Base-by-base conservation (phyloP, 92 coral and sea anemone genomes). In the Muricea muricata region DNA sequence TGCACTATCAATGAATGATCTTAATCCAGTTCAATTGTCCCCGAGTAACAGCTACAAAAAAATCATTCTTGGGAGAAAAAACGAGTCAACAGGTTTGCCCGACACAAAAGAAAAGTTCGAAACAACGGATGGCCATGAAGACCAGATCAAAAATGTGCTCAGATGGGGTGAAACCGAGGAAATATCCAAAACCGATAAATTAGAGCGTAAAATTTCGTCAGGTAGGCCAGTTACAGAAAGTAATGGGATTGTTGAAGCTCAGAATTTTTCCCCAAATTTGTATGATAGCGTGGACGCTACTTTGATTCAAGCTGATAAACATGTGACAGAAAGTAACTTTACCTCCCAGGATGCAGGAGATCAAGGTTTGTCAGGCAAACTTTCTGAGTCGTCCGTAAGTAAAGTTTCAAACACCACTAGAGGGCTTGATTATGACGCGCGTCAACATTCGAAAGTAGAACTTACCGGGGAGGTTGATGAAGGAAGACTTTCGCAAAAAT, bases 1-100 rank as follows among this genome's bases (percentile, higher is more conserved):
- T 72, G 56, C 14, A n/a, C 40, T 71, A n/a, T 37, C 54, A 17
- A 41, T 72, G 31, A 72, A 72, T 2, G 24, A 39, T 72, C 78
- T 72, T 42, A 20, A 39, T 42, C 24, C 25, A 13, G 55, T 23
- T 72, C 56, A 41, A 15, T 0, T 46, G 42, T n/a, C 78, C 2
- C 5, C 78, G 31, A 31, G 54, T n/a, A 35, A 20, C 30, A 15
- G 15, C 14, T 6, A n/a, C 5, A 40, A 40, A 8, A 20, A n/a
- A n/a, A n/a, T n/a, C n/a, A n/a, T n/a, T n/a, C n/a, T 18, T 6
- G 30, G 11, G 3, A 41, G 2, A 11, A n/a, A n/a, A n/a, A n/a
- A n/a, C n/a, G n/a, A n/a, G n/a, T n/a, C n/a, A n/a, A n/a, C n/a
- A n/a, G n/a, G n/a, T n/a, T n/a, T n/a, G n/a, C n/a, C n/a, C n/a